phyloP scores from a whole-genome alignment of 2,113 vertebrate genomes.

The Ammodytes dubius region DNA sequence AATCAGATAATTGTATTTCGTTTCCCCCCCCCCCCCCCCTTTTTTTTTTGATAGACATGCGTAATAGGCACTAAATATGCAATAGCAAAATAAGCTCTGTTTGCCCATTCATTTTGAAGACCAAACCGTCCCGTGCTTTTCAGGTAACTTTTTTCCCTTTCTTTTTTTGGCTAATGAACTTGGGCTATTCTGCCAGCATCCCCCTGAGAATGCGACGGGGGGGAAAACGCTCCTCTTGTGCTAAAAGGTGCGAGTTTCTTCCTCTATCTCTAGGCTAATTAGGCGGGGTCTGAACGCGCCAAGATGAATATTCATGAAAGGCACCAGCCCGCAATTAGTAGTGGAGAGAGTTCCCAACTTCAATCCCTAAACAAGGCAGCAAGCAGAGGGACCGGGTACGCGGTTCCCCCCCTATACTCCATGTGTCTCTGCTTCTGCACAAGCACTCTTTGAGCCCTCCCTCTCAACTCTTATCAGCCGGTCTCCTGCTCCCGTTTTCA shows the following conservation, averaged over 20 bases:
- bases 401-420: slow-evolving; percentile 68
- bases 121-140: slow-evolving; percentile 79
- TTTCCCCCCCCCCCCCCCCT: slow-evolving; percentile 41
- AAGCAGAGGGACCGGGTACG: slow-evolving; percentile 71
- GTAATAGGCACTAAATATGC: slow-evolving; percentile 84
- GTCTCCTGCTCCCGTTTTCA: slow-evolving; percentile 60
- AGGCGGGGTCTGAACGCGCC: slow-evolving; percentile 86
- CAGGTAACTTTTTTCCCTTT: slow-evolving; percentile 83
- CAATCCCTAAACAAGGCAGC: slow-evolving; percentile 84
- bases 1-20: slow-evolving; percentile 76
- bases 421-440: slow-evolving; percentile 75
- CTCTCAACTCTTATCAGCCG: slow-evolving; percentile 69
- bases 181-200: slow-evolving; percentile 83
- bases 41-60: slow-evolving; percentile 83
- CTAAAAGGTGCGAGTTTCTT: slow-evolving; percentile 87
- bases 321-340: slow-evolving; percentile 86
- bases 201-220: slow-evolving; percentile 77
- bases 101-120: slow-evolving; percentile 73
- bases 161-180: slow-evolving; percentile 86
- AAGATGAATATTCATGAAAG: slow-evolving; percentile 88
- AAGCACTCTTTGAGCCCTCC: slow-evolving; percentile 77
- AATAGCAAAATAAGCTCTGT: slow-evolving; percentile 55
- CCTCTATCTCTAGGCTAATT: slow-evolving; percentile 87
- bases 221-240: slow-evolving; percentile 78
- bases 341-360: slow-evolving; percentile 85